Evolutionary conservation across 2,888 invertebrate species (phyloP).

Genomic region (Caenorhabditis becei): DNA sequence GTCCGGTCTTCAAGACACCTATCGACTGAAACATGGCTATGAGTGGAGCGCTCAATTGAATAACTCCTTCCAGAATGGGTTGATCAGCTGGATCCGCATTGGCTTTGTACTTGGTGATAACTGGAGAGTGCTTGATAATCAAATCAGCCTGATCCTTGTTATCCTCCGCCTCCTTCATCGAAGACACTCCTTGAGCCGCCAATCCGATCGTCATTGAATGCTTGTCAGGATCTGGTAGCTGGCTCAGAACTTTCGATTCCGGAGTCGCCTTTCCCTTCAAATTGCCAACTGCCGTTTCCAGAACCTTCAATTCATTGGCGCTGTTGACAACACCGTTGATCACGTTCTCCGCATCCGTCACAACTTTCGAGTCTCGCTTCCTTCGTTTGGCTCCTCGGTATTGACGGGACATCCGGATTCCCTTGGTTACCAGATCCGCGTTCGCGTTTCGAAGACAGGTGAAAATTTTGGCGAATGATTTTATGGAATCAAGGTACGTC

Average conservation of each 20-base stretch:
- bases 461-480: too few relatives aligned
- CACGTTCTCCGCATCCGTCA: not conserved
- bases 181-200: not conserved
- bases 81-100: not conserved
- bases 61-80: not conserved
- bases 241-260: not conserved
- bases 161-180: not conserved
- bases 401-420: too few relatives aligned
- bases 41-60: not conserved
- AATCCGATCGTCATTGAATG: not conserved
- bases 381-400: too few relatives aligned
- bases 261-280: not conserved
- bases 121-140: not conserved
- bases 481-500: too few relatives aligned
- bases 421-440: too few relatives aligned
- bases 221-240: not conserved
- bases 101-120: not conserved
- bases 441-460: too few relatives aligned
- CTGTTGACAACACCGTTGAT: not conserved
- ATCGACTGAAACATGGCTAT: not conserved
- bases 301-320: not conserved
- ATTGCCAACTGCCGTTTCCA: not conserved
- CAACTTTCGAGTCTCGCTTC: too few relatives aligned
- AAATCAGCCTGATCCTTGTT: too few relatives aligned
- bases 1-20: not conserved